A percentile compares a stretch with the other conserved stretches of the same genome.
phyloP scores from a whole-genome alignment of 1,140 invertebrate species.

The Brachystomella parvula region DNA sequence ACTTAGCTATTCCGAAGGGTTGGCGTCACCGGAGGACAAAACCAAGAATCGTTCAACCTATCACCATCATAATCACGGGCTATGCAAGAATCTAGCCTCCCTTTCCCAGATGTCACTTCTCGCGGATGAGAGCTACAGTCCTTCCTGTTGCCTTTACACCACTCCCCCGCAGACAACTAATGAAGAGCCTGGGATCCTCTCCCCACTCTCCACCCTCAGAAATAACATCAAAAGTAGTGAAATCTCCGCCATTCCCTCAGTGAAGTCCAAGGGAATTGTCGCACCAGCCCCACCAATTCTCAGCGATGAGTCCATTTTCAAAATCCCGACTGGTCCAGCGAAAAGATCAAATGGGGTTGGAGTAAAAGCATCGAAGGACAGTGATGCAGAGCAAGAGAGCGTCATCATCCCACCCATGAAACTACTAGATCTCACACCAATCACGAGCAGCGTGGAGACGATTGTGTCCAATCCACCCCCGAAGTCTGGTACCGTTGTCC shows the following conservation, averaged over 20 bases:
- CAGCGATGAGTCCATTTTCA: constrained; percentile 37
- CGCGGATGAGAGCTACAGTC: neutral
- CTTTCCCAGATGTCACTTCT: constrained; percentile 31
- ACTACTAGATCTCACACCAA: constrained; percentile 32
- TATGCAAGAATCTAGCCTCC: constrained; percentile 32
- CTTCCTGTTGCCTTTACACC: neutral
- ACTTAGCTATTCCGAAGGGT: constrained; percentile 25
- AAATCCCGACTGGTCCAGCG: constrained; percentile 22
- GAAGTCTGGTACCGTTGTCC: neutral
- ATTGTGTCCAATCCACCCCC: neutral
- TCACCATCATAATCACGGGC: constrained; percentile 22
- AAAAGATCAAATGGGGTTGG: constrained; percentile 8
- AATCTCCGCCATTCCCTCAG: neutral
- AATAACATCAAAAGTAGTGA: constrained; percentile 10
- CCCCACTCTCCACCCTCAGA: neutral
- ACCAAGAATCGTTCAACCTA: neutral
- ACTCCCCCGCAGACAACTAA: neutral
- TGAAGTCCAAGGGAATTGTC: constrained; percentile 7
- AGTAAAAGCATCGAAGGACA: neutral
- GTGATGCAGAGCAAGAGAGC: constrained; percentile 32
- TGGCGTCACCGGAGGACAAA: constrained; percentile 17
- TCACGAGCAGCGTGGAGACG: constrained; percentile 16
- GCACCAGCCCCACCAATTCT: constrained; percentile 22
- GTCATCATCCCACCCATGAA: constrained; percentile 37
- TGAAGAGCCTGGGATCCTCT: neutral